Evolutionary conservation across 2,888 invertebrate species (phyloP), one percentile per base, ranked within the genome.

Genomic region (Steinernema scapterisci): DNA sequence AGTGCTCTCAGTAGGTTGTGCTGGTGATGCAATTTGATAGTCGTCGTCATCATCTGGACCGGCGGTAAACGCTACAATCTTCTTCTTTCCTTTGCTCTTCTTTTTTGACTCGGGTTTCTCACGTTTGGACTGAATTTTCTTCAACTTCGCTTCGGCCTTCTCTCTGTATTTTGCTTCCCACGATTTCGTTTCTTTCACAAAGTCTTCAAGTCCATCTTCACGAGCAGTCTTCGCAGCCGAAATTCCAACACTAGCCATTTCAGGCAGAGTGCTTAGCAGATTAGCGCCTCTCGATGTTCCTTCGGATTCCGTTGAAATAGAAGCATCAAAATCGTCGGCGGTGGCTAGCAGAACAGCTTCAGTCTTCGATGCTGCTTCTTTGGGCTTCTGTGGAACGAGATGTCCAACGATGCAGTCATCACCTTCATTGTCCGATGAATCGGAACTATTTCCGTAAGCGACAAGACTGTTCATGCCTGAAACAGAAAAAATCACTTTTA

Each of bases 341-440:
- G 63, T 63, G 16, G 25, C 11, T 27, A 63, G 19, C 1, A 25
- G 25, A 27, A 2, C 19, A 13, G 16, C n/a, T 31, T 27, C 31
- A 16, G 25, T 31, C 7, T 3, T 16, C 5, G 63, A 6, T 27
- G 27, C n/a, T 2, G 63, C 31, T 63, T 31, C 31, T 7, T 31
- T 13, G 16, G 63, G 63, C 19, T 63, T n/a, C 63, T 9, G 16
- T n/a, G 16, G 13, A 2, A 63, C 63, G 1, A 63, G 19, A 27
- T 63, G 63, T 16, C 63, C 63, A 31, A 63, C 63, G 31, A 63
- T 63, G 31, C 63, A 63, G 63, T 63, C 27, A 27, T 31, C 63
- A 16, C 63, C 63, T 38, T 63, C 63, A 16, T 63, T 27, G 19
- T 63, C 63, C 16, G 63, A 63, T 11, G 63, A 31, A 27, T 63